phyloP scores from a whole-genome alignment of 2,888 invertebrate genomes.

The Pandemis corylana region DNA sequence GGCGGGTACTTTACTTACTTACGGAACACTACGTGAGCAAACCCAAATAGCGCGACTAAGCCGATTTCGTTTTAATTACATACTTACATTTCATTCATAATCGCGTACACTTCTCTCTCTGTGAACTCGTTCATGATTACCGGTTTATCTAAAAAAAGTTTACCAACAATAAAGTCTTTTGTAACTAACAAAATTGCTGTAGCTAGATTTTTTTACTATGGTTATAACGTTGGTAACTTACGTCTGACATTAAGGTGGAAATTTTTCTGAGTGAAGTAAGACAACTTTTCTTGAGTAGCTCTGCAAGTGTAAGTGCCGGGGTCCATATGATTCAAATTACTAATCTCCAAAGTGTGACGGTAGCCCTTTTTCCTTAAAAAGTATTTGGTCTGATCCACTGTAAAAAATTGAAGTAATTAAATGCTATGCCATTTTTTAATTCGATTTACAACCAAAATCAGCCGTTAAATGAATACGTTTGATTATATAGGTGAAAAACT shows the following conservation, averaged over 20 bases:
- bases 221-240: constrained; percentile 54
- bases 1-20: too few species aligned
- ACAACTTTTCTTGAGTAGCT: constrained; percentile 70
- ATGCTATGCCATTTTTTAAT: too few species aligned
- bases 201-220: too few species aligned
- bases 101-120: constrained; percentile 73
- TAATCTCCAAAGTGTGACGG: constrained; percentile 67
- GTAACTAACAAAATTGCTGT: too few species aligned
- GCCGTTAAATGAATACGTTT: too few species aligned
- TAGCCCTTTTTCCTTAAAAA: constrained; percentile 55
- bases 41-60: too few species aligned
- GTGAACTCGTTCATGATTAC: constrained; percentile 64
- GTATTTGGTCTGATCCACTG: constrained; percentile 66
- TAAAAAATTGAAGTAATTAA: constrained; percentile 35
- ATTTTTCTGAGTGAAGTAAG: constrained; percentile 70
- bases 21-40: too few species aligned
- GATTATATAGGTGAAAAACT: too few species aligned
- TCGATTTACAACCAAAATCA: too few species aligned
- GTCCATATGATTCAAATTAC: constrained; percentile 69
- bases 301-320: constrained; percentile 74
- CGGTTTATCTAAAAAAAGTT: constrained; percentile 71
- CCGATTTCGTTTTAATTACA: not conserved
- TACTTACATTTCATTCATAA: constrained; percentile 75
- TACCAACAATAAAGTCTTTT: too few species aligned
- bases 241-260: constrained; percentile 70